Evolutionary conservation across 2,113 vertebrate species (phyloP).

Genomic region (Bos indicus): DNA sequence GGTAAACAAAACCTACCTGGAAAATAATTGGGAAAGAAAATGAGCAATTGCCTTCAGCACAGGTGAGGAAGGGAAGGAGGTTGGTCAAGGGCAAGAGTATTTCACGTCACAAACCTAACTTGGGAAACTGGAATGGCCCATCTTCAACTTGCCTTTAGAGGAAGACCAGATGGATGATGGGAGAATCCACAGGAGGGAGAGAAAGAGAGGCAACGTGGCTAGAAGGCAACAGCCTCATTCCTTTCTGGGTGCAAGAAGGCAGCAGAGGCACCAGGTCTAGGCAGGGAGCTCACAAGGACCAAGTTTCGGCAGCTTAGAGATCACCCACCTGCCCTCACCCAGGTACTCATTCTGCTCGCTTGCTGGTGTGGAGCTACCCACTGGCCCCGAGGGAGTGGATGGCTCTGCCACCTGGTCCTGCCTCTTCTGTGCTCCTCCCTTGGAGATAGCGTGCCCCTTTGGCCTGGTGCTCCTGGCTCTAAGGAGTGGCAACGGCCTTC

Average conservation of each 20-base stretch:
- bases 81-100: not conserved
- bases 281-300: not conserved
- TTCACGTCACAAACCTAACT: not conserved
- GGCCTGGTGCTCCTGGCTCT: not conserved
- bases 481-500: not conserved
- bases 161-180: not conserved
- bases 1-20: not conserved
- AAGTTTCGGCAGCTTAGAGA: not conserved
- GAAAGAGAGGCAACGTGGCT: not conserved
- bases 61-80: not conserved
- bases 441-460: not conserved
- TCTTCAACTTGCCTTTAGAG: not conserved
- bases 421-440: not conserved
- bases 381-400: fast-evolving
- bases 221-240: not conserved
- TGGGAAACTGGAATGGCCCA: not conserved
- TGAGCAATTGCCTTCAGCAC: not conserved
- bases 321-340: not conserved
- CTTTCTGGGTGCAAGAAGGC: not conserved
- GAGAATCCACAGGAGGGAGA: not conserved
- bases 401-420: not conserved
- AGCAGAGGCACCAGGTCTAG: not conserved
- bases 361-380: not conserved
- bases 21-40: not conserved
- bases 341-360: not conserved